Evolutionary conservation across 1,140 invertebrate species (phyloP).

Genomic region (Drosophila santomea): DNA sequence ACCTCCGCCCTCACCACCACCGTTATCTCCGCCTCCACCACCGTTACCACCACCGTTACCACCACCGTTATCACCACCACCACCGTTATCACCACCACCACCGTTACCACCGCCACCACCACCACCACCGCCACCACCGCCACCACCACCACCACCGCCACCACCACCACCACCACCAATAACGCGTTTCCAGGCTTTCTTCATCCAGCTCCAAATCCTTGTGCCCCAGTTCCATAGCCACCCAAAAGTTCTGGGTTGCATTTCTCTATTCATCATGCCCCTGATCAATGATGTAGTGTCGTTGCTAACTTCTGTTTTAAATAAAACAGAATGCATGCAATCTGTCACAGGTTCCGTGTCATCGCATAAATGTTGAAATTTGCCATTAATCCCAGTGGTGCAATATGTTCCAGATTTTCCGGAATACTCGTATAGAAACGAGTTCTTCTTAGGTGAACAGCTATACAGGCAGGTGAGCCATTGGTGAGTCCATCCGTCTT

Average conservation of each 20-base stretch:
- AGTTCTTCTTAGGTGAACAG: neutral
- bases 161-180: neutral
- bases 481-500: neutral
- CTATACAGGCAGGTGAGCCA: conserved; percentile 5
- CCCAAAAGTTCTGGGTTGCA: neutral
- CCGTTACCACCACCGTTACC: too few species aligned
- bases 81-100: too few species aligned
- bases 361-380: neutral
- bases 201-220: too few species aligned
- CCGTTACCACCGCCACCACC: too few species aligned
- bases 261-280: neutral
- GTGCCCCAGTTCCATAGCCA: too few species aligned
- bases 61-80: too few species aligned
- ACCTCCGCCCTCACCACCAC: too few species aligned
- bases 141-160: too few species aligned
- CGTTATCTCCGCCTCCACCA: too few species aligned
- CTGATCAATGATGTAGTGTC: neutral
- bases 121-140: too few species aligned
- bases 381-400: neutral
- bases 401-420: neutral
- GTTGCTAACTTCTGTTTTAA: neutral
- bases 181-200: too few species aligned
- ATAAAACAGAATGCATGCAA: neutral
- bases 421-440: neutral
- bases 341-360: neutral